These are phyloP conservation scores for Lanius collurio DNA, from an alignment of 2,113 vertebrate genomes.

Conservation along the genomic window DNA sequence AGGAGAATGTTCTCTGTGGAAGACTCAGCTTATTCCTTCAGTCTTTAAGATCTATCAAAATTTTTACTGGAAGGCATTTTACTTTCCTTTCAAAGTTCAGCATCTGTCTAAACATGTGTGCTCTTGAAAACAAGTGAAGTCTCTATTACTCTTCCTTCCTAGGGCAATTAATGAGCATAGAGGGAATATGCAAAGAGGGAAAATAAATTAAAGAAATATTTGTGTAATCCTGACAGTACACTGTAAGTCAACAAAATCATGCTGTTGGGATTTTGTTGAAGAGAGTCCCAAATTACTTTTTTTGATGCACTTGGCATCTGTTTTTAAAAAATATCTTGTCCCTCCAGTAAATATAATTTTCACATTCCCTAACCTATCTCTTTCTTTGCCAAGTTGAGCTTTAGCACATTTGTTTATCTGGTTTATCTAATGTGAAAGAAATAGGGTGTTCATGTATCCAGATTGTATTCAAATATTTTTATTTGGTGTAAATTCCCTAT, in stretches of 20 bases:
- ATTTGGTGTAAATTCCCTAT: not conserved
- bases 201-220: constrained; percentile 64
- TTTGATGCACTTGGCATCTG: constrained; percentile 42
- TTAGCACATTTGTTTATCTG: not conserved
- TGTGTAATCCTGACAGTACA: constrained; percentile 5
- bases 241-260: constrained; percentile 36
- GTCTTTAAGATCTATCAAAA: not conserved
- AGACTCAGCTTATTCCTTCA: not conserved
- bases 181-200: constrained; percentile 24
- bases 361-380: constrained; percentile 3
- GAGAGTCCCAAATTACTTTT: constrained; percentile 21
- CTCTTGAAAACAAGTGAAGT: constrained; percentile 6
- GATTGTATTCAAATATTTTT: not conserved
- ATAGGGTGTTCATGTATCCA: not conserved
- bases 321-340: constrained; percentile 39
- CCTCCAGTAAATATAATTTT: constrained; percentile 43
- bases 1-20: not conserved
- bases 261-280: constrained; percentile 18
- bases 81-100: constrained; percentile 25
- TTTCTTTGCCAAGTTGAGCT: not conserved
- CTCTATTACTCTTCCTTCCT: constrained; percentile 22
- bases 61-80: not conserved
- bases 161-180: not conserved
- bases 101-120: constrained; percentile 7
- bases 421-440: not conserved